phyloP scores from a whole-genome alignment of 1,140 invertebrate species.

The Pseudomyrmex flavicornis region DNA sequence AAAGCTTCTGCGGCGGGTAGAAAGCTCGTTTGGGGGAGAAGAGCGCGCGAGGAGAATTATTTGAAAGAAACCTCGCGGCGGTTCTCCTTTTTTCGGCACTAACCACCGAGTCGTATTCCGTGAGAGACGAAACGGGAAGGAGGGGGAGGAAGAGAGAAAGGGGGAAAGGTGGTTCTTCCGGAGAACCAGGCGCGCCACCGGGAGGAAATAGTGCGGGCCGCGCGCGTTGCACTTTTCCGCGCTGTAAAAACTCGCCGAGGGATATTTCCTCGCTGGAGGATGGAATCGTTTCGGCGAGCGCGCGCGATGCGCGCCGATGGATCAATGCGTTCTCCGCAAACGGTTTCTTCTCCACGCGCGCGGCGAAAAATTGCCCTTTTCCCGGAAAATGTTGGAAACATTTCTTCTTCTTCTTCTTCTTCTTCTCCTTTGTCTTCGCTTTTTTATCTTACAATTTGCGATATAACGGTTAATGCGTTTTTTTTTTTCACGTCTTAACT shows the following conservation, averaged over 20 bases:
- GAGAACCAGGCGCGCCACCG: background rate
- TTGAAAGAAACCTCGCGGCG: conserved; percentile 57
- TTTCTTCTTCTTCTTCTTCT: no score
- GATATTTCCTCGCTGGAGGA: conserved; percentile 39
- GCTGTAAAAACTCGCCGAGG: conserved; percentile 25
- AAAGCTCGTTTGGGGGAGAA: conserved; percentile 42
- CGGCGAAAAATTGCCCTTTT: conserved; percentile 26
- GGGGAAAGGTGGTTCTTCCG: conserved; percentile 45
- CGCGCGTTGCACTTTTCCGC: conserved; percentile 33
- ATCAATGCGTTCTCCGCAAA: conserved; percentile 35
- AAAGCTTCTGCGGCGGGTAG: conserved; percentile 46
- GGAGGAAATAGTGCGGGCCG: conserved; percentile 9
- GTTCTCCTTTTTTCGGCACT: conserved; percentile 56
- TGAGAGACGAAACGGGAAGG: no score
- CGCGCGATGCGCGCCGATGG: background rate
- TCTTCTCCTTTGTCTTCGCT: background rate
- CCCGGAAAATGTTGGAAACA: background rate
- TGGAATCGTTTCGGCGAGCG: conserved; percentile 39
- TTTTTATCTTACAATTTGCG: background rate
- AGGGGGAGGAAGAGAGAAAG: background rate
- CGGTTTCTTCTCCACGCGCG: background rate
- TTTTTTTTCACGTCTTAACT: background rate
- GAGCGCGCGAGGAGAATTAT: conserved; percentile 62
- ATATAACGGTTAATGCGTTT: conserved; percentile 6
- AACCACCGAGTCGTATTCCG: conserved; percentile 39